Evolutionary conservation across 2,888 invertebrate genomes (phyloP).

Genomic region (Metellina segmentata): DNA sequence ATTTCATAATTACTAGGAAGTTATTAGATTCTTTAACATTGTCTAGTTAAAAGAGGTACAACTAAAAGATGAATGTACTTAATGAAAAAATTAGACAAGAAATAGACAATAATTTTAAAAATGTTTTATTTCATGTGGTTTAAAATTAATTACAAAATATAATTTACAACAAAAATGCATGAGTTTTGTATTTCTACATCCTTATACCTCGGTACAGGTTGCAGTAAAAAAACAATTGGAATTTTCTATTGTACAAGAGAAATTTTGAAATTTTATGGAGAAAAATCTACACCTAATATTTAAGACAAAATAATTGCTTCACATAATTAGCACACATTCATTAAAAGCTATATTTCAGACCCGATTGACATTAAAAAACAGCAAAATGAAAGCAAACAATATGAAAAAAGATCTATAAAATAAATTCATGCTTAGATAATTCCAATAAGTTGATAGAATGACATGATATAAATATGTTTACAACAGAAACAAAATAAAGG

Average conservation of each 20-base stretch:
- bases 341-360: neutral
- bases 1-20: too few species aligned
- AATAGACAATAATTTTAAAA: conserved; percentile 10
- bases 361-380: neutral
- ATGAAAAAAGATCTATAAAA: neutral
- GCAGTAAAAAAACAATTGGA: too few species aligned
- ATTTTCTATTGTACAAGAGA: too few species aligned
- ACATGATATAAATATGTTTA: neutral
- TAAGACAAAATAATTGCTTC: neutral
- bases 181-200: neutral
- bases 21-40: too few species aligned
- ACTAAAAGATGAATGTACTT: too few species aligned
- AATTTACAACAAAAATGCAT: neutral
- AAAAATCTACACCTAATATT: neutral
- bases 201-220: neutral
- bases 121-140: conserved; percentile 33
- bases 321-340: neutral
- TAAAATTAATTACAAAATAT: conserved; percentile 27
- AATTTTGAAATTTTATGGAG: neutral
- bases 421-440: neutral
- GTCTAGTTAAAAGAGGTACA: too few species aligned
- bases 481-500: neutral
- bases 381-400: neutral
- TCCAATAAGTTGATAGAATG: neutral
- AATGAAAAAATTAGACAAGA: too few species aligned